phyloP scores from a whole-genome alignment of 2,113 vertebrate species.

The Acrocephalus kingi region DNA sequence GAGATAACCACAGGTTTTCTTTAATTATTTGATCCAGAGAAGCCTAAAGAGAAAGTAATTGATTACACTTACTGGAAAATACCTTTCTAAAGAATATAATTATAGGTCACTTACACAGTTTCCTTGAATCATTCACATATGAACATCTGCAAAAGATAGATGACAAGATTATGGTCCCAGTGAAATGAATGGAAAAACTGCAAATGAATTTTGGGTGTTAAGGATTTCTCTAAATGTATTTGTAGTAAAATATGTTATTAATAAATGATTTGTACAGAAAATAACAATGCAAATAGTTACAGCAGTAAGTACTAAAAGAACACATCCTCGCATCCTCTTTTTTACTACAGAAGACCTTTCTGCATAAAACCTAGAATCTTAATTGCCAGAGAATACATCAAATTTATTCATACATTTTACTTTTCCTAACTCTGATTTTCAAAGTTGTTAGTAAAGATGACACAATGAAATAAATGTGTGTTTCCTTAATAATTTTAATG shows the following conservation, averaged over 20 bases:
- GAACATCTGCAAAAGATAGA: not conserved
- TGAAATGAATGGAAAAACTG: not conserved
- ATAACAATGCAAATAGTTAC: not conserved
- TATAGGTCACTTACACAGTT: not conserved
- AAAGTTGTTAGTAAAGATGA: not conserved
- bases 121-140: not conserved
- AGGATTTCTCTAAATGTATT: not conserved
- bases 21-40: constrained; percentile 17
- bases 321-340: not conserved
- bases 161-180: not conserved
- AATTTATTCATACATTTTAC: not conserved
- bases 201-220: not conserved
- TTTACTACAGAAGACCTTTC: not conserved
- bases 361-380: not conserved
- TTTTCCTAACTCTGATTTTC: not conserved
- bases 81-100: not conserved
- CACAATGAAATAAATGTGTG: not conserved
- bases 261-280: not conserved
- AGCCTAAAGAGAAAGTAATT: constrained; percentile 45
- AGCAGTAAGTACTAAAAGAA: not conserved
- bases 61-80: not conserved
- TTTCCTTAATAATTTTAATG: not conserved
- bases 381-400: not conserved
- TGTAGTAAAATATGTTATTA: not conserved
- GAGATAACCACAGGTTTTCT: constrained; percentile 66